Evolutionary conservation across 2,888 invertebrate genomes (phyloP).

Genomic region (Disparrhopalites patrizii): DNA sequence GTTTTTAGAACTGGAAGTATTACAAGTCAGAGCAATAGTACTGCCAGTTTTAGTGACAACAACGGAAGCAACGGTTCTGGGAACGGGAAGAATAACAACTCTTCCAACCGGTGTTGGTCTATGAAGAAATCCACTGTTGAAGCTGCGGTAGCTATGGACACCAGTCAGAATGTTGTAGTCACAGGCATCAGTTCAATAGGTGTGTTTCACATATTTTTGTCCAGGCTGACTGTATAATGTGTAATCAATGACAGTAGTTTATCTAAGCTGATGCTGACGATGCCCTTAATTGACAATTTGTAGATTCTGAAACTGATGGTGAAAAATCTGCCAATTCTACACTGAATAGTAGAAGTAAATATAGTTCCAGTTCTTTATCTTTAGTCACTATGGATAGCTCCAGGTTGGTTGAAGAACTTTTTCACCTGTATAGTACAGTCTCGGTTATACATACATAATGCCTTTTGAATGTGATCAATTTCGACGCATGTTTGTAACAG

Average conservation of each 20-base stretch:
- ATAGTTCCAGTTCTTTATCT: slow-evolving; percentile 46
- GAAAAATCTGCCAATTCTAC: slow-evolving; percentile 10
- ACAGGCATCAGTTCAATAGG: slow-evolving; percentile 41
- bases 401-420: slow-evolving; percentile 30
- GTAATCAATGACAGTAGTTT: neutral
- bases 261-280: too few relatives aligned
- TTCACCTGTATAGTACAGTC: neutral
- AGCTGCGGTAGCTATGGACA: slow-evolving; percentile 42
- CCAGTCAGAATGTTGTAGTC: slow-evolving; percentile 47
- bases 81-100: slow-evolving; percentile 1
- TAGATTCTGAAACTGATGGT: slow-evolving; percentile 19
- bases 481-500: slow-evolving; percentile 5
- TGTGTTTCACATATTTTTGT: neutral
- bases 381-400: slow-evolving; percentile 48
- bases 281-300: neutral
- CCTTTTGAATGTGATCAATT: neutral
- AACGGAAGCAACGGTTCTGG: slow-evolving; percentile 19
- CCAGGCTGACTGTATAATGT: neutral
- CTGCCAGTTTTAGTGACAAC: slow-evolving; percentile 32
- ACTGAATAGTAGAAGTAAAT: slow-evolving; percentile 28
- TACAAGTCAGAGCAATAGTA: slow-evolving; percentile 41
- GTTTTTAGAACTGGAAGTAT: slow-evolving; percentile 37
- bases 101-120: slow-evolving; percentile 40
- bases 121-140: slow-evolving; percentile 38
- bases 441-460: neutral